Conservation (phyloP, 2,113 vertebrate species). For the Notiomystis cincta region DNA sequence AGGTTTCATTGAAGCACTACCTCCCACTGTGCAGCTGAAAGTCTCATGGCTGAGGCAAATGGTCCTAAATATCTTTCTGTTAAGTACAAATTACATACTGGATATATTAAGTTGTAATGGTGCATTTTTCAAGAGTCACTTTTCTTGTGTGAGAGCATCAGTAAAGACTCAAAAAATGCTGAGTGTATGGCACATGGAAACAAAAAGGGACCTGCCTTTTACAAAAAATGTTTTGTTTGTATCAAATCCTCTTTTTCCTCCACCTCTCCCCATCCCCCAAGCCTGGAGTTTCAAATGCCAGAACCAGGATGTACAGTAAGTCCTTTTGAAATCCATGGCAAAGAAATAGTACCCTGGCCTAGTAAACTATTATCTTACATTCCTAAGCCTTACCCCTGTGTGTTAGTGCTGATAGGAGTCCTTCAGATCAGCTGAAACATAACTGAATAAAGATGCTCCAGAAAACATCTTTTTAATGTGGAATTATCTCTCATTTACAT, state of each 20-base stretch:
- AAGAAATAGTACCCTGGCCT: conserved; percentile 55
- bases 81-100: conserved; percentile 88
- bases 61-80: conserved; percentile 75
- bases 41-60: conserved; percentile 67
- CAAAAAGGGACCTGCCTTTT: conserved; percentile 35
- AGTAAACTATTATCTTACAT: conserved; percentile 33
- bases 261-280: neutral
- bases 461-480: conserved; percentile 32
- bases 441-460: conserved; percentile 40
- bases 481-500: conserved; percentile 52
- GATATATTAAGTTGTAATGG: conserved; percentile 80
- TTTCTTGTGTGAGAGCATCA: conserved; percentile 47
- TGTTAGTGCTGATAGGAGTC: neutral
- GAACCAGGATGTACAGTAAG: conserved; percentile 37
- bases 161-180: neutral
- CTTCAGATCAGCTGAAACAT: conserved; percentile 10
- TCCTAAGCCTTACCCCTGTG: neutral
- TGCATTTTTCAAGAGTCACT: conserved; percentile 70
- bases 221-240: conserved; percentile 33
- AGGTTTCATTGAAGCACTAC: conserved; percentile 80
- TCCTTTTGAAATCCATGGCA: conserved; percentile 31
- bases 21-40: conserved; percentile 79
- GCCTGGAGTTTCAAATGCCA: conserved; percentile 55
- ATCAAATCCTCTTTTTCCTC: neutral
- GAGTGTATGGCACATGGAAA: conserved; percentile 10